Evolutionary conservation across 2,888 invertebrate species (phyloP), one percentile per base, ranked within the genome.

Genomic region (Nemapogon koenigi): DNA sequence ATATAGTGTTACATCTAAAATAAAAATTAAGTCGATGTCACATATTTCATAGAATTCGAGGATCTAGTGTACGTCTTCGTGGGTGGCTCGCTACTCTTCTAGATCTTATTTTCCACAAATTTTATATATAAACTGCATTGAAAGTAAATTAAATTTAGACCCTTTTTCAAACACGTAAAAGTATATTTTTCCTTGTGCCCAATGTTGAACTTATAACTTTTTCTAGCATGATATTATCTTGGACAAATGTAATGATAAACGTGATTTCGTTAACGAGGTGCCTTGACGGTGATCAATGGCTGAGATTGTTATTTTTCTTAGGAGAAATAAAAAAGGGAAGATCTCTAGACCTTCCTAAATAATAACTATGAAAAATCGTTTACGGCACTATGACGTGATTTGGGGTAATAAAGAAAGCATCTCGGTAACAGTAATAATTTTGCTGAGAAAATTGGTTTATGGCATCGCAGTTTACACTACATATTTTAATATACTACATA

Each of bases 181-280:
- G 31, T 16, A 16, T 31, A 3, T 15, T 31, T 31, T 31, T 3
- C 28, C 6, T 16, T 22, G 22, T 22, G 7, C 10, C 7, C n/a
- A n/a, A n/a, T n/a, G n/a, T n/a, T n/a, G n/a, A n/a, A n/a, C n/a
- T n/a, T n/a, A n/a, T n/a, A n/a, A n/a, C n/a, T n/a, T n/a, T n/a
- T n/a, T n/a, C n/a, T n/a, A n/a, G n/a, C n/a, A n/a, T n/a, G n/a
- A n/a, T 63, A 67, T 68, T 67, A 64, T 67, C 71, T 71, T 69
- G 69, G 70, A 72, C 69, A 64, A 72, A 66, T 67, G 75, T 73
- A 73, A 75, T 75, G 67, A 75, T 72, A 69, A 71, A 69, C 71
- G 68, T 70, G 75, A 72, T 73, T 76, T 75, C 51, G 64, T 75
- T 75, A 76, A 76, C 76, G 65, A 75, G 75, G 57, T 55, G 52